A percentile compares a stretch with the other conserved stretches of the same genome.
Conservation (phyloP, 1,140 invertebrate genomes). For the Meloidogyne exigua region DNA sequence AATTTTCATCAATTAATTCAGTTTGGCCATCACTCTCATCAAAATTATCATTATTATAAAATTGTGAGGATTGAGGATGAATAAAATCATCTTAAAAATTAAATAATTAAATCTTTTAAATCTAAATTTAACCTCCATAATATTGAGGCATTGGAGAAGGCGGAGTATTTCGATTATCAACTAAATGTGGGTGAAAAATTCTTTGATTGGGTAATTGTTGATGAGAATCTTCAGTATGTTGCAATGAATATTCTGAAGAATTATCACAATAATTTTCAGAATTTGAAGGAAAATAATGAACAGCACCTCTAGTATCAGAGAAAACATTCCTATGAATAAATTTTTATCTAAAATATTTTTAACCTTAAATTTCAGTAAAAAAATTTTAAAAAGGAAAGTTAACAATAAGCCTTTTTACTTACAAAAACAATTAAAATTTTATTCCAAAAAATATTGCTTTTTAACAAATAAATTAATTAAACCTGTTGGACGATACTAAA, state of each 20-base stretch:
- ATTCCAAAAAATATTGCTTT: too few species aligned
- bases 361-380: too few species aligned
- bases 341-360: too few species aligned
- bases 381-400: too few species aligned
- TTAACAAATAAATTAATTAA: background rate
- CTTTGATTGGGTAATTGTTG: background rate
- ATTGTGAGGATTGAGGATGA: background rate
- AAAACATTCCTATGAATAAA: too few species aligned
- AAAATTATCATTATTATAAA: background rate
- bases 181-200: background rate
- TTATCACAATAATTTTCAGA: background rate
- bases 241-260: background rate
- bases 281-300: background rate
- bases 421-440: too few species aligned
- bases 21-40: background rate
- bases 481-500: background rate
- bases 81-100: too few species aligned
- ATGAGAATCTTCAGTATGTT: background rate
- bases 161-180: background rate
- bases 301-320: background rate
- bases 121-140: background rate
- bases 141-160: slow-evolving; percentile 4
- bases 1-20: slow-evolving; percentile 22
- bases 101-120: background rate
- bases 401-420: too few species aligned